Evolutionary conservation across 2,888 invertebrate genomes (phyloP), one percentile per base, ranked within the genome.

Genomic region (Epistrophe grossulariae): DNA sequence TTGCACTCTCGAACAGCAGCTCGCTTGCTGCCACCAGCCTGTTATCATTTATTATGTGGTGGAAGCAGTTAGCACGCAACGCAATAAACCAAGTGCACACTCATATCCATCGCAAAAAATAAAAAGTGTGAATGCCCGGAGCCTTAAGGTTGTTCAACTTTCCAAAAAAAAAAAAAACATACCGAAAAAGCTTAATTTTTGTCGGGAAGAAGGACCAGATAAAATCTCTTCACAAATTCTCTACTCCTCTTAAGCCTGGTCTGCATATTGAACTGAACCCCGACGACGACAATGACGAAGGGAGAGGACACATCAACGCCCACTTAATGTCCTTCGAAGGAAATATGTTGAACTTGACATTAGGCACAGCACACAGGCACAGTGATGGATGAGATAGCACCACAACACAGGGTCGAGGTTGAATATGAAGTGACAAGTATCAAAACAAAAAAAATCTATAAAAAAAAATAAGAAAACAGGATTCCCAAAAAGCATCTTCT

Each of bases 271-370:
- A 43, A 35, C 24, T 24, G 2, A 24, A 24, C 24, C 24, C n/a
- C 9, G 52, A 52, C n/a, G n/a, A 35, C 45, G 40, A 40, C 40
- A 13, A 11, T 2, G 11, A 40, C 13, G 15, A 31, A 4, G 31
- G 28, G 31, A 52, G 60, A 40, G 8, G 13, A 43, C n/a, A 57
- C n/a, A 57, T n/a, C 71, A 78, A 74, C 80, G 76, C 84, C 80
- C 76, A 80, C 57, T n/a, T 19, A 50, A 52, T 70, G 77, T 77
- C 77, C 84, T 85, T 81, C 77, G 43, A 66, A 76, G 31, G 64
- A 71, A 62, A 62, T 40, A 59, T 82, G 70, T 78, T 85, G 85
- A 85, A 85, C 85, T 85, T 85, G 85, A 78, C 85, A 85, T 78
- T 78, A 85, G 85, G 78, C 59, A 19, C 48, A 85, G 13, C 13